Evolutionary conservation across 2,888 invertebrate species (phyloP).

Genomic region (Metalampra italica): DNA sequence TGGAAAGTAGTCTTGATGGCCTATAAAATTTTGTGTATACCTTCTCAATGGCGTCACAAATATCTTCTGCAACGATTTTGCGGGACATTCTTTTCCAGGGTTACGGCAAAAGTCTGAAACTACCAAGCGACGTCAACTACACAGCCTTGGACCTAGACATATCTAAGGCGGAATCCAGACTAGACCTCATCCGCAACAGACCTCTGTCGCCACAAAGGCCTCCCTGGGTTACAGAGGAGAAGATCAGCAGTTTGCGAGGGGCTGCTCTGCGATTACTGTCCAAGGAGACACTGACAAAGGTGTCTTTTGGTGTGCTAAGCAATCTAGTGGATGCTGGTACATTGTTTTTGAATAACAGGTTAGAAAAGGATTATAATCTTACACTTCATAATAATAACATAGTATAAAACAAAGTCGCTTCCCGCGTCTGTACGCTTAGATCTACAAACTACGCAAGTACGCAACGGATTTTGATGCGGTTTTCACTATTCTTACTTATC

Average conservation of each 20-base stretch:
- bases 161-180: slow-evolving; percentile 29
- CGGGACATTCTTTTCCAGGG: slow-evolving; percentile 36
- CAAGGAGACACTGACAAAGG: slow-evolving; percentile 51
- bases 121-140: slow-evolving; percentile 50
- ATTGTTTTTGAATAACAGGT: slow-evolving; percentile 64
- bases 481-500: too few relatives aligned
- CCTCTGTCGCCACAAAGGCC: slow-evolving; percentile 46
- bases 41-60: too few relatives aligned
- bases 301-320: slow-evolving; percentile 51
- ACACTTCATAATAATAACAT: too few relatives aligned
- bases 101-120: slow-evolving; percentile 39
- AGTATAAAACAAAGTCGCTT: too few relatives aligned
- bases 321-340: slow-evolving; percentile 65
- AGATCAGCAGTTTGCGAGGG: slow-evolving; percentile 30
- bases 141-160: slow-evolving; percentile 36
- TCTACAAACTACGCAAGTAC: too few relatives aligned
- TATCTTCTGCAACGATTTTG: neutral
- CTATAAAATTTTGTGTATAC: too few relatives aligned
- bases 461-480: too few relatives aligned
- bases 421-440: too few relatives aligned
- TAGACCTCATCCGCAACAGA: slow-evolving; percentile 35
- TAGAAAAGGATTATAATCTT: too few relatives aligned
- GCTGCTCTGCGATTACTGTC: slow-evolving; percentile 41
- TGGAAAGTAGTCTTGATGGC: neutral
- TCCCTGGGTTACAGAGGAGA: slow-evolving; percentile 54